Conservation (phyloP, 2,888 invertebrate species). For the Rosalia funebris region DNA sequence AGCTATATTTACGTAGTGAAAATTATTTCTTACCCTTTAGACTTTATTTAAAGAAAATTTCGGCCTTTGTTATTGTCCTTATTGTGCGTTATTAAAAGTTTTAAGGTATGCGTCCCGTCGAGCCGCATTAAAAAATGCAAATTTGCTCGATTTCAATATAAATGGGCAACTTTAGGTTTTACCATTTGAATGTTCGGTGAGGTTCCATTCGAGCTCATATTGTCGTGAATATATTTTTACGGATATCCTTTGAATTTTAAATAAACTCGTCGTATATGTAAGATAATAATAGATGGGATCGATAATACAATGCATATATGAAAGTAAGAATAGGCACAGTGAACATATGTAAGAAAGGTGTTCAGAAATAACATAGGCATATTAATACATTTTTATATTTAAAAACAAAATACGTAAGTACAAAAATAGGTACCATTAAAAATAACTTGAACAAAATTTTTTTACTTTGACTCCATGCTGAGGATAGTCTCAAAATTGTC, state of each 20-base stretch:
- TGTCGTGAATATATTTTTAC: constrained; percentile 1
- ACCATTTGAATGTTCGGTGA: constrained; percentile 8
- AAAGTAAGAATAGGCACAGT: no score
- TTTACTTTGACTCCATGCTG: no score
- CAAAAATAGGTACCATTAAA: no score
- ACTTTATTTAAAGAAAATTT: constrained; percentile 11
- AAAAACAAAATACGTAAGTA: no score
- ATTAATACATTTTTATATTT: no score
- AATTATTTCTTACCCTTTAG: constrained; percentile 1
- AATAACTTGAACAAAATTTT: no score
- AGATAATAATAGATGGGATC: no score
- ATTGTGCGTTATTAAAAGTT: constrained; percentile 19
- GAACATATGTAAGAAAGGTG: no score
- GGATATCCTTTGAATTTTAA: constrained; percentile 1
- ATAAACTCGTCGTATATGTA: no score
- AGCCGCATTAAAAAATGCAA: constrained; percentile 19
- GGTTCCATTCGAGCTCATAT: not conserved
- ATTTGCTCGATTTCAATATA: constrained; percentile 14
- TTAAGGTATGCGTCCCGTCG: constrained; percentile 5
- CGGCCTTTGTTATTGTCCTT: constrained; percentile 12
- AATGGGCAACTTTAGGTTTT: constrained; percentile 16
- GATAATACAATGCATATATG: no score
- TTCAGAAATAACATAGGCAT: no score
- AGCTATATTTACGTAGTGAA: constrained; percentile 6
- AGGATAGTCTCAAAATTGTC: no score